A percentile compares a stretch with the other conserved stretches of the same genome.
Evolutionary conservation across 2,113 vertebrate genomes (phyloP).

Genomic region (Pelobates fuscus): DNA sequence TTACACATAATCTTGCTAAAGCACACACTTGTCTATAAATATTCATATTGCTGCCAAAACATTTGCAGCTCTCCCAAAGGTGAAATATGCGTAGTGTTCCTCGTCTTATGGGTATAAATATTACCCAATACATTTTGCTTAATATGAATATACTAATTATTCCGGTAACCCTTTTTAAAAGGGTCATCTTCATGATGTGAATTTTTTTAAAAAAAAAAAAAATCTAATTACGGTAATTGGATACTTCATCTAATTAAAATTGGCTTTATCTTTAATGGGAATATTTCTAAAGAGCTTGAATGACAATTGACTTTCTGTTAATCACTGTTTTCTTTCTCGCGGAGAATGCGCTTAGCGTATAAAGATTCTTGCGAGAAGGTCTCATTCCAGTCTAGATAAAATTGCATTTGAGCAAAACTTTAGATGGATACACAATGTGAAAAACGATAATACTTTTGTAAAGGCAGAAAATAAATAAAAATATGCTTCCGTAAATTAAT

Average conservation of each 20-base stretch:
- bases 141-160: slow-evolving; percentile 85
- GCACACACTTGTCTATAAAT: slow-evolving; percentile 76
- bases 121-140: slow-evolving; percentile 82
- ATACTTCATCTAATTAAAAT: slow-evolving; percentile 86
- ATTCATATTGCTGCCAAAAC: slow-evolving; percentile 79
- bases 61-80: slow-evolving; percentile 77
- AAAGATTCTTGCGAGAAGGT: slow-evolving; percentile 37
- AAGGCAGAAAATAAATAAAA: too few species aligned
- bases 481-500: neutral
- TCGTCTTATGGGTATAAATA: slow-evolving; percentile 82
- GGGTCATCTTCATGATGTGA: slow-evolving; percentile 81
- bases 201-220: slow-evolving; percentile 71
- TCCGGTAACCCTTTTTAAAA: slow-evolving; percentile 79
- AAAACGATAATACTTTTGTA: neutral
- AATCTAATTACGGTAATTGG: slow-evolving; percentile 86
- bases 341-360: slow-evolving; percentile 62
- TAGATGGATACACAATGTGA: slow-evolving; percentile 33
- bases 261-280: slow-evolving; percentile 82
- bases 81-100: slow-evolving; percentile 78
- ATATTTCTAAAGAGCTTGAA: slow-evolving; percentile 77
- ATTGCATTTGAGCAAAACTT: slow-evolving; percentile 50
- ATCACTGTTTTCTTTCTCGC: slow-evolving; percentile 69
- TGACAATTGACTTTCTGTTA: slow-evolving; percentile 82
- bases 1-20: slow-evolving; percentile 78
- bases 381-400: slow-evolving; percentile 46